Evolutionary conservation across 1,140 invertebrate genomes (phyloP).

Genomic region (Cephus cinctus): DNA sequence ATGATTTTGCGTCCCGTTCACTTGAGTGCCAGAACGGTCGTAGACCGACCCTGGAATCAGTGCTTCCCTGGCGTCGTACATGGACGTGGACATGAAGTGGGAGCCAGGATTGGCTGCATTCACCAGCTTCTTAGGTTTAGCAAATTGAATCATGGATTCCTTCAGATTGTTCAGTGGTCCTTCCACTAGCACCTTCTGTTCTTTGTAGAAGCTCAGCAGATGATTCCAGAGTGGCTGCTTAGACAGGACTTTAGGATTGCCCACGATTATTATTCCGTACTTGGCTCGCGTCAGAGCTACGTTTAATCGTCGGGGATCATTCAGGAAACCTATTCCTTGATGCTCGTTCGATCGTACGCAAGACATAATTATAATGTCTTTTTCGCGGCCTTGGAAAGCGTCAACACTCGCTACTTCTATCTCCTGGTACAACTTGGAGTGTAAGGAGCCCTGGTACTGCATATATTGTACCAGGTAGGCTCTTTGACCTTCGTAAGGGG

Average conservation of each 20-base stretch:
- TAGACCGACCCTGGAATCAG: constrained; percentile 85
- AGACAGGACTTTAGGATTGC: constrained; percentile 97
- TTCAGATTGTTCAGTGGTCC: constrained; percentile 97
- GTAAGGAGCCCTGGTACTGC: constrained; percentile 97
- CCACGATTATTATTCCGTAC: constrained; percentile 98
- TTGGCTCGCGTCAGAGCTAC: constrained; percentile 97
- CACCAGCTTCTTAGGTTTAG: constrained; percentile 93
- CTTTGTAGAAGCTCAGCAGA: constrained; percentile 95
- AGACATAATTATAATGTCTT: constrained; percentile 99
- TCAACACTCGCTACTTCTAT: constrained; percentile 99
- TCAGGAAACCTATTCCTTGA: constrained; percentile 93
- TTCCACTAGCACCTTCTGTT: constrained; percentile 96
- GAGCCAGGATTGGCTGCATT: constrained; percentile 94
- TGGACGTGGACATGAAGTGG: constrained; percentile 95
- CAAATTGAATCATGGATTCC: constrained; percentile 95
- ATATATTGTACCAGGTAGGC: constrained; percentile 98
- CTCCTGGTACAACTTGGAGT: constrained; percentile 96
- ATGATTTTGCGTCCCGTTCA: constrained; percentile 50
- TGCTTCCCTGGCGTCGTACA: constrained; percentile 89
- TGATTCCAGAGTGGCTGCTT: constrained; percentile 99
- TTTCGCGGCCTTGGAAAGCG: constrained; percentile 96
- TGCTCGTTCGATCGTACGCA: constrained; percentile 93
- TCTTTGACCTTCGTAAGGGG: constrained; percentile 98
- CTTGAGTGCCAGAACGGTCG: constrained; percentile 65
- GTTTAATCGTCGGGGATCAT: constrained; percentile 96